These are phyloP conservation scores for Umimayanthus chanpuru DNA, from an alignment of 92 coral and sea anemone genomes.

Conservation along the genomic window DNA sequence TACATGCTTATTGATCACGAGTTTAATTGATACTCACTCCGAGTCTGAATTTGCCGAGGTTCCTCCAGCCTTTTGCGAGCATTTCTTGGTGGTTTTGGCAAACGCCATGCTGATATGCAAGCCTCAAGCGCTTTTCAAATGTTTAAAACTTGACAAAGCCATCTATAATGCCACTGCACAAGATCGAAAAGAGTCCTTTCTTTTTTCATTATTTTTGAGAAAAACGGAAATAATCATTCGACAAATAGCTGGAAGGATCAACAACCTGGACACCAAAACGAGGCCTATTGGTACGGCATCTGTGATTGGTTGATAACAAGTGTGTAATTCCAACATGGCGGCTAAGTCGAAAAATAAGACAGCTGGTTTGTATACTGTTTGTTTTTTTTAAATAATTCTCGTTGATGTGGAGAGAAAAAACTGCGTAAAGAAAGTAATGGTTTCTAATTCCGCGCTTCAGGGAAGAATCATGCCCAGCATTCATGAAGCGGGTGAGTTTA, in stretches of 20 bases:
- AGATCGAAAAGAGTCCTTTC: neutral
- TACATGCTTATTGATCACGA: too few species aligned
- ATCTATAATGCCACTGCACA: neutral
- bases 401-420: neutral
- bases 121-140: neutral
- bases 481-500: slow-evolving; percentile 78
- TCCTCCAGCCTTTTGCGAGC: neutral
- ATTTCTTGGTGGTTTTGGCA: neutral
- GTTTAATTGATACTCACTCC: too few species aligned
- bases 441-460: slow-evolving; percentile 81
- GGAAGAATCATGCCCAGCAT: slow-evolving; percentile 73
- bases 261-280: neutral
- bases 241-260: too few species aligned
- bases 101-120: slow-evolving; percentile 7
- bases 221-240: too few species aligned
- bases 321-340: slow-evolving; percentile 15
- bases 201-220: neutral
- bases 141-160: neutral
- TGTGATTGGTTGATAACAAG: neutral
- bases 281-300: neutral
- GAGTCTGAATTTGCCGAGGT: neutral
- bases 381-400: neutral
- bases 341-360: neutral
- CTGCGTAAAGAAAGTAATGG: slow-evolving; percentile 45
- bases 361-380: slow-evolving; percentile 9